Percentiles rank a stretch among this genome's conserved stretches.
phyloP scores from a whole-genome alignment of 2,888 invertebrate genomes.

The Protodeltote pygarga region DNA sequence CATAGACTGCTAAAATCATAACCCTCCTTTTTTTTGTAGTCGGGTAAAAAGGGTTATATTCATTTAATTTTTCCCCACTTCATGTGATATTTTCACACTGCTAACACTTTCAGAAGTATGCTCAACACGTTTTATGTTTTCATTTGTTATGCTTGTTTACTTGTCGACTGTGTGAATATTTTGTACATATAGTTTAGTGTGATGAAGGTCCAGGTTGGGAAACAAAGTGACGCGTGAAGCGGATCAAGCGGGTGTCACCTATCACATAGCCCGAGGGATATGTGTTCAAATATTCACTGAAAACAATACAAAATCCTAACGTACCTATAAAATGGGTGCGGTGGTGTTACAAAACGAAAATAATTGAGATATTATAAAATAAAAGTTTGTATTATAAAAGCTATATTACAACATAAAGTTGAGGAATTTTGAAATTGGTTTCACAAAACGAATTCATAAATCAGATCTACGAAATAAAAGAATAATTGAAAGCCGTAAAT shows the following conservation, averaged over 20 bases:
- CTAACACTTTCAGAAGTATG: neutral
- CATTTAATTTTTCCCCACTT: too few species aligned
- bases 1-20: too few species aligned
- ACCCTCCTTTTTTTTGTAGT: too few species aligned
- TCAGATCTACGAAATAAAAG: slow-evolving; percentile 5
- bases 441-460: slow-evolving; percentile 7
- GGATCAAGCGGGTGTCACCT: slow-evolving; percentile 45
- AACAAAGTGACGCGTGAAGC: slow-evolving; percentile 43
- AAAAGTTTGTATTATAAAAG: too few species aligned
- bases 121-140: neutral
- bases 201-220: slow-evolving; percentile 32
- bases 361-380: too few species aligned
- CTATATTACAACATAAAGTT: too few species aligned
- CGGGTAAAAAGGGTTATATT: too few species aligned
- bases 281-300: slow-evolving; percentile 26
- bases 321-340: too few species aligned
- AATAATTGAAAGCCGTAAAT: slow-evolving; percentile 7
- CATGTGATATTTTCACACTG: neutral
- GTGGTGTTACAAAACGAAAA: too few species aligned
- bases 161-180: slow-evolving; percentile 16
- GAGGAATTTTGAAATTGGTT: slow-evolving; percentile 9
- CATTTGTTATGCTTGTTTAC: slow-evolving; percentile 23
- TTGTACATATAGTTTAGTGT: slow-evolving; percentile 18
- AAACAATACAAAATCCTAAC: slow-evolving; percentile 15
- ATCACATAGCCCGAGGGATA: slow-evolving; percentile 30